These are phyloP conservation scores for Ganaspis brasiliensis DNA, from an alignment of 2,888 invertebrate genomes.

Conservation along the genomic window DNA sequence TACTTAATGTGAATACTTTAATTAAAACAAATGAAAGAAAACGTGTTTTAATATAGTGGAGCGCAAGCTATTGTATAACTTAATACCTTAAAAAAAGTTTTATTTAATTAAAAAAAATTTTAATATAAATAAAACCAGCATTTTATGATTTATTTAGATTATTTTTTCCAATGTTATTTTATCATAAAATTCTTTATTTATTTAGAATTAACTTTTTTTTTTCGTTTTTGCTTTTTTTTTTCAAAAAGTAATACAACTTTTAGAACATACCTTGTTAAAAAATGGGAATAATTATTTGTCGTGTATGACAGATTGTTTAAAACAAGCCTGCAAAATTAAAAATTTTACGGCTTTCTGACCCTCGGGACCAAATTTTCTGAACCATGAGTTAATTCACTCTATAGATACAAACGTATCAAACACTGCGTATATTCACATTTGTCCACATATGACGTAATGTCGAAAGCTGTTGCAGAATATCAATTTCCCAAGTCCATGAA, in stretches of 20 bases:
- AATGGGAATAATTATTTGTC: not conserved
- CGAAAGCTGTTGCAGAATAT: slow-evolving; percentile 28
- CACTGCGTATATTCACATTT: not conserved
- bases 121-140: too few species aligned
- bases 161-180: too few species aligned
- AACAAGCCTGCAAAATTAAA: not conserved
- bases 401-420: not conserved
- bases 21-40: not conserved
- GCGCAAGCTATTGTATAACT: too few species aligned
- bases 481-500: slow-evolving; percentile 1
- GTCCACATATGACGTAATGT: not conserved
- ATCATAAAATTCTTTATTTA: too few species aligned
- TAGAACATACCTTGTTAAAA: too few species aligned
- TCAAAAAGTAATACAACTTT: too few species aligned
- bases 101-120: too few species aligned
- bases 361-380: not conserved
- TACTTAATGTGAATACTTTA: not conserved
- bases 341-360: not conserved
- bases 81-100: too few species aligned
- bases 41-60: too few species aligned
- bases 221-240: too few species aligned
- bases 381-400: not conserved
- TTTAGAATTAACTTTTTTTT: too few species aligned
- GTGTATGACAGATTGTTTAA: not conserved
- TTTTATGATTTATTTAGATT: too few species aligned